Conservation (phyloP, 2,113 vertebrate species). For the Silurus asotus region DNA sequence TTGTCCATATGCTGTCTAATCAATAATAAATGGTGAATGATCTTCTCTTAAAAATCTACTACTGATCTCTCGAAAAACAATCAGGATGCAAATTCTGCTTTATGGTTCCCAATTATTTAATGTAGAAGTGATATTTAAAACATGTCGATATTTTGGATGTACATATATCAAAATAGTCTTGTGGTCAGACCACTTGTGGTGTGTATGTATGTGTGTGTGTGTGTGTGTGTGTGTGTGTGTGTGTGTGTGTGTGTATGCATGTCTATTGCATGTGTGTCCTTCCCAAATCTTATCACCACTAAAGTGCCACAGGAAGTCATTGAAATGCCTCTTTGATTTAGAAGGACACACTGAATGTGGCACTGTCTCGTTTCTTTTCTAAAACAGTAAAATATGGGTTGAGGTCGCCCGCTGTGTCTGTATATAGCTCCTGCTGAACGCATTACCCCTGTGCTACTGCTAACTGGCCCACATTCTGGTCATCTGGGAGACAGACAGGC, state of each 20-base stretch:
- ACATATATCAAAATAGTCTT: not conserved
- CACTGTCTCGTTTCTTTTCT: constrained; percentile 42
- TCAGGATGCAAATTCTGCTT: not conserved
- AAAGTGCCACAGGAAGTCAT: not conserved
- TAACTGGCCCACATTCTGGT: constrained; percentile 30
- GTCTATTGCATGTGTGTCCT: not conserved
- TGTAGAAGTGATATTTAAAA: not conserved
- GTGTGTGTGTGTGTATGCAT: not conserved
- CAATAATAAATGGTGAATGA: not conserved
- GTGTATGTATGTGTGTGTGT: not conserved
- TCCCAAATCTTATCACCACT: not conserved
- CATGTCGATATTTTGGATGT: not conserved
- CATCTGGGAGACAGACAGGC: constrained; percentile 2
- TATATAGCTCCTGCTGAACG: constrained; percentile 39
- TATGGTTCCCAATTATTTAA: not conserved
- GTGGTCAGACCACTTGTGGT: not conserved
- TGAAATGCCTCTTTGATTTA: constrained; percentile 53
- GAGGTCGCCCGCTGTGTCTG: constrained; percentile 52
- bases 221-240: not conserved
- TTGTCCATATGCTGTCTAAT: not conserved
- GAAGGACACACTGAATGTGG: constrained; percentile 38
- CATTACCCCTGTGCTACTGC: constrained; percentile 19
- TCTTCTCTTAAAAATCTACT: not conserved
- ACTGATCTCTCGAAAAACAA: not conserved
- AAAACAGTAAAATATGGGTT: constrained; percentile 55